These are phyloP conservation scores for Pogona vitticeps DNA, from an alignment of 2,113 vertebrate species.

Conservation along the genomic window DNA sequence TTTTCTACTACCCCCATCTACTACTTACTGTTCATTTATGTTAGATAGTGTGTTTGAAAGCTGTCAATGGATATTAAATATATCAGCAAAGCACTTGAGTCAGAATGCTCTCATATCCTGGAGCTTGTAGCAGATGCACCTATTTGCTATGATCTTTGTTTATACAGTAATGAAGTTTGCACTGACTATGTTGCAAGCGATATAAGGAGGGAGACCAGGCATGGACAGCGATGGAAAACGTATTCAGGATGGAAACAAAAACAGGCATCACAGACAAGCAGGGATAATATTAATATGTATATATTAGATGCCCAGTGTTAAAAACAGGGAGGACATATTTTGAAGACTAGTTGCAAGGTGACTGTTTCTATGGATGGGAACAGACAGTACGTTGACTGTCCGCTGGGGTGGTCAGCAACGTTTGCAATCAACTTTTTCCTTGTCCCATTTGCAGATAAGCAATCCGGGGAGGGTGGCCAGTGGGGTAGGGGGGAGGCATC, in stretches of 20 bases:
- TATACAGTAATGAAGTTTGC: not conserved
- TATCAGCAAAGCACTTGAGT: not conserved
- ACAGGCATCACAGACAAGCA: not conserved
- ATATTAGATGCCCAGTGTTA: not conserved
- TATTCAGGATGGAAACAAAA: not conserved
- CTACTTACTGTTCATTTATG: not conserved
- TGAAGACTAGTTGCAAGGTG: fast-evolving
- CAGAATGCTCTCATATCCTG: not conserved
- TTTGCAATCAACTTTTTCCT: not conserved
- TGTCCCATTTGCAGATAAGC: not conserved
- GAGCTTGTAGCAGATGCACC: not conserved
- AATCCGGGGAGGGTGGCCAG: conserved; percentile 16
- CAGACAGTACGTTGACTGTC: not conserved
- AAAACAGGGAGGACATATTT: not conserved
- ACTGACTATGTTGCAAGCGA: not conserved
- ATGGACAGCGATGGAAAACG: not conserved
- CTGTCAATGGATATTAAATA: not conserved
- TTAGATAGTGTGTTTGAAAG: not conserved
- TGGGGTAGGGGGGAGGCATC: not conserved
- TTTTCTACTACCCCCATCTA: not conserved
- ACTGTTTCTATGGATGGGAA: not conserved
- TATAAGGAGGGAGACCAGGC: not conserved
- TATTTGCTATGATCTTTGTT: fast-evolving
- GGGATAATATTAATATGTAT: no score
- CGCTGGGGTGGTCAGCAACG: not conserved